Evolutionary conservation across 2,797 vertebrate genomes (phyloP), one percentile per base, ranked within the genome.

Genomic region (Philypnodon macrostomus): DNA sequence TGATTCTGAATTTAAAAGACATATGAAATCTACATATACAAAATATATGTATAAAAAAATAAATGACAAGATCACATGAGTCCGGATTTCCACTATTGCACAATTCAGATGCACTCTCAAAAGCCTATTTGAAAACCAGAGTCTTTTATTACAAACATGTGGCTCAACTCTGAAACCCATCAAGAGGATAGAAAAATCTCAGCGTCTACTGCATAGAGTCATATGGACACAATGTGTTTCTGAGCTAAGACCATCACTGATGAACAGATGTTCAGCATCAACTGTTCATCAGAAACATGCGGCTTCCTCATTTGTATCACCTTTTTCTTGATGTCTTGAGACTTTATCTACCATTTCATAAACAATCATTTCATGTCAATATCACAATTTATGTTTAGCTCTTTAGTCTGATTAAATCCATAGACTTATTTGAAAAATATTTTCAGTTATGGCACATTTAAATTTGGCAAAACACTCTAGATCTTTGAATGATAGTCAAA

Each of bases 21-120:
- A 64, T 84, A 79, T 74, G 70, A 85, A 84, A 75, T 81, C 83
- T 77, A 81, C 76, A 81, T 86, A 88, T 84, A 89, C 67, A 87
- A 88, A 88, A 87, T 86, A 89, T 85, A 84, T 82, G 84, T 80
- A 79, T 90, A 89, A 85, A 89, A 90, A 91, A 90, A 90, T 89
- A 89, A 90, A 88, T 83, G 88, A 88, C 70, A 78, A 88, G 80
- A 75, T 78, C 74, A 75, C 63, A 77, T 85, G 84, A 83, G 79
- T 89, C 77, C 80, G 53, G 80, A 85, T 87, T 88, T 47, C 79
- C 67, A 51, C 77, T 83, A 86, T 80, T 91, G 87, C 88, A 89
- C 88, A 67, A 77, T 87, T 81, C 69, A 85, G 77, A 85, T 80
- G 80, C 81, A 85, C 80, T 84, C 68, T 51, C 11, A 23, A 8